Percentiles rank a stretch among this genome's conserved stretches.
Conservation (phyloP, 2,113 vertebrate genomes). For the Eulemur rufifrons region DNA sequence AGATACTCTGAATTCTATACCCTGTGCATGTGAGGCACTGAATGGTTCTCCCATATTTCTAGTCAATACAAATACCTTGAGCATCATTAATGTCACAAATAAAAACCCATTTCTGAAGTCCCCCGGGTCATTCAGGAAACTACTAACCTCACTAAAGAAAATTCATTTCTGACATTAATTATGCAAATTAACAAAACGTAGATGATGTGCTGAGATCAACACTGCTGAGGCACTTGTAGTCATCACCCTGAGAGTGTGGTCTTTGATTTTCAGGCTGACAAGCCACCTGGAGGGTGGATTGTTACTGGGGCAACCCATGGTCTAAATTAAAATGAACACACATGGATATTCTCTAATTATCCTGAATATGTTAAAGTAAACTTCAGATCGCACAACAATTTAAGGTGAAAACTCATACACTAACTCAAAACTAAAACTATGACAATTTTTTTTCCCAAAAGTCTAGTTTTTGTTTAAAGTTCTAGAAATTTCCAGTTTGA, state of each 20-base stretch:
- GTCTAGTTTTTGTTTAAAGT: neutral
- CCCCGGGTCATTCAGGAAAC: slow-evolving; percentile 16
- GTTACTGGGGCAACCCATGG: neutral
- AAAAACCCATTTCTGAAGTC: slow-evolving; percentile 47
- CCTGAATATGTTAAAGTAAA: neutral
- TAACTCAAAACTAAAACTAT: neutral
- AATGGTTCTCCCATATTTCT: neutral
- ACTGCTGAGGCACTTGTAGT: neutral
- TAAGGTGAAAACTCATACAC: neutral
- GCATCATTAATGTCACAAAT: neutral
- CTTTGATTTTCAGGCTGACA: neutral
- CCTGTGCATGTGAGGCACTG: neutral
- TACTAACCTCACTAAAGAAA: slow-evolving; percentile 4
- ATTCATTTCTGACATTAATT: slow-evolving; percentile 21
- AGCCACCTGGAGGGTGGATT: neutral
- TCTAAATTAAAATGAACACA: neutral
- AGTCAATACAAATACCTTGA: neutral
- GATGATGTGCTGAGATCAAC: neutral
- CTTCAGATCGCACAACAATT: neutral
- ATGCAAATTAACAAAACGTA: slow-evolving; percentile 12
- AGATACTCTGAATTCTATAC: neutral
- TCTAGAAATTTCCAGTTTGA: neutral
- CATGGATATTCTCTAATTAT: neutral
- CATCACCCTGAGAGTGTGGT: neutral
- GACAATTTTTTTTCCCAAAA: neutral